These are phyloP conservation scores for Pempheris klunzingeri DNA, from an alignment of 2,797 vertebrate species.

Conservation along the genomic window DNA sequence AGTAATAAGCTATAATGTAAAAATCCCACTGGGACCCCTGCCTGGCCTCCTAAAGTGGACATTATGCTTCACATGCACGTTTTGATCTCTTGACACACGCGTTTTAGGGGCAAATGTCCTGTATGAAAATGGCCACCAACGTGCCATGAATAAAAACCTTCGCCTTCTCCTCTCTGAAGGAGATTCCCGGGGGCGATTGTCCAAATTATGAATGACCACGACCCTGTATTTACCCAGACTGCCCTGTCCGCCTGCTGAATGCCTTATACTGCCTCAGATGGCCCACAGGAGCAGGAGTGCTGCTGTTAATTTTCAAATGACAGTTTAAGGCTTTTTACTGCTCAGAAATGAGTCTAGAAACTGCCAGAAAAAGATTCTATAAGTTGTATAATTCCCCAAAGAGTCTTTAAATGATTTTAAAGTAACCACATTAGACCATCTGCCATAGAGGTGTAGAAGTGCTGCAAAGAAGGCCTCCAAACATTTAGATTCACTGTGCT, in stretches of 20 bases:
- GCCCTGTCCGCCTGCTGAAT: conserved; percentile 88
- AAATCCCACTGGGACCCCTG: conserved; percentile 20
- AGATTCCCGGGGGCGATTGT: conserved; percentile 81
- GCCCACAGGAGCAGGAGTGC: conserved; percentile 59
- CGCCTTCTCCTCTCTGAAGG: conserved; percentile 36
- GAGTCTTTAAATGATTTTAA: too few relatives aligned
- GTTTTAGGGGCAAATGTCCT: conserved; percentile 60
- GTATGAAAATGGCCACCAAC: conserved; percentile 60
- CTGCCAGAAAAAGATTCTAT: neutral
- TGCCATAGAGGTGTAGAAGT: neutral
- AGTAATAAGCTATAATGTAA: conserved; percentile 58
- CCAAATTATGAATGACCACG: conserved; percentile 96
- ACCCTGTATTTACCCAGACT: conserved; percentile 93
- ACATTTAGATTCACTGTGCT: neutral
- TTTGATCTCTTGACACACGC: conserved; percentile 59
- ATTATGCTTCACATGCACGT: conserved; percentile 58
- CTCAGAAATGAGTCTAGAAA: neutral
- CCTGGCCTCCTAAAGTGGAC: conserved; percentile 40
- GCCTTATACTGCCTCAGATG: conserved; percentile 85
- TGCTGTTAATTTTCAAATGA: conserved; percentile 51
- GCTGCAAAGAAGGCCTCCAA: neutral
- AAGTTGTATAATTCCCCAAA: neutral
- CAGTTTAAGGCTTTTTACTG: conserved; percentile 28
- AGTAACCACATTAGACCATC: neutral
- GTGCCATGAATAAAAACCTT: conserved; percentile 72